Evolutionary conservation across 2,113 vertebrate species (phyloP), one percentile per base, ranked within the genome.

Genomic region (Halcyon senegalensis): DNA sequence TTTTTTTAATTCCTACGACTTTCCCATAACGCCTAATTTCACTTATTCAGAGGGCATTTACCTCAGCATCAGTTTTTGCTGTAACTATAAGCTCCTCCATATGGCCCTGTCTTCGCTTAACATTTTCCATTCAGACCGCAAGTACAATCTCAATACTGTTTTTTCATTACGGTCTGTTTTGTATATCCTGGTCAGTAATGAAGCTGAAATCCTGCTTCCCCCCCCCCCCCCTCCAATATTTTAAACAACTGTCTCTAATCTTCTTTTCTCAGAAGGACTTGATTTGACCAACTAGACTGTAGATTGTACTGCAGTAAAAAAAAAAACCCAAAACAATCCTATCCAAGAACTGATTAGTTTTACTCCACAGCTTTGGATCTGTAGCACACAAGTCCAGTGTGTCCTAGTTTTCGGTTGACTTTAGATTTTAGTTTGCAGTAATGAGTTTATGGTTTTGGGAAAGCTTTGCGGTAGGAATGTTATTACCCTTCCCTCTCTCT

Each of bases 171-270:
- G 80, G 87, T 90, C 90, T 93, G 94, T 95, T 96, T 91, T 93
- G 89, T 97, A 91, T 91, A 96, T 98, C 96, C 94, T 91, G 93
- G 90, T 82, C 93, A 92, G 97, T 98, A 98, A 98, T 98, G 97
- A 98, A 98, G 97, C 94, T 97, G 97, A 98, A 98, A 96, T 94
- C 95, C 83, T 5, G 7, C 48, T 53, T 78, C 87, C 13, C 9
- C 9, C 27, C 18, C 86, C 7, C 50, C 9, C 27, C 9, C 44
- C 53, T 81, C 73, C 94, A 97, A 91, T 96, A 96, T 94, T 97
- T 98, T 96, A 97, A 98, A 98, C 98, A 98, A 97, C 96, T 96
- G 94, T 92, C 90, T 97, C 94, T 99, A 98, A 99, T 98, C 98
- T 98, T 98, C 98, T 98, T 98, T 98, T 98, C 97, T 97, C 97